Conservation (phyloP, 2,113 vertebrate genomes). For the Caretta caretta region DNA sequence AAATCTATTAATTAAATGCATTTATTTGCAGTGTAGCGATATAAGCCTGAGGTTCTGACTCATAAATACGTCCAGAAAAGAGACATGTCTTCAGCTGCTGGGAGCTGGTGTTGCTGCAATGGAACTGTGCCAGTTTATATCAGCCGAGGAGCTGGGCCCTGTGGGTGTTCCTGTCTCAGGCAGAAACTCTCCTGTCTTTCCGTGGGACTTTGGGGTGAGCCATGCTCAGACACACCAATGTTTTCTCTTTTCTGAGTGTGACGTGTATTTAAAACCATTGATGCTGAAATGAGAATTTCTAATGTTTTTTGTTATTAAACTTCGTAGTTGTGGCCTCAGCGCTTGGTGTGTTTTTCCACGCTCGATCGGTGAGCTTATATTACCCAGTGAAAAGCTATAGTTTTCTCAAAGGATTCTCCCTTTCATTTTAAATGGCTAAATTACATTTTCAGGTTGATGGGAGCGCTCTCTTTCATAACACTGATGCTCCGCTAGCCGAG, state of each 20-base stretch:
- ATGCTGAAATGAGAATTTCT: conserved; percentile 39
- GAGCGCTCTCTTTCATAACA: conserved; percentile 63
- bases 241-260: background rate
- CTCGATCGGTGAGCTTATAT: conserved; percentile 38
- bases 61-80: background rate
- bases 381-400: conserved; percentile 54
- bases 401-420: conserved; percentile 65
- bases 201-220: background rate
- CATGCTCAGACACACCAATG: background rate
- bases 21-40: too few species aligned
- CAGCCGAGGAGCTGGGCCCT: background rate
- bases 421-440: conserved; percentile 65
- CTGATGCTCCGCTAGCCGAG: conserved; percentile 37
- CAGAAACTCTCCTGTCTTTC: background rate
- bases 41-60: background rate
- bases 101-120: too few species aligned
- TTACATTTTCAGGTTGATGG: conserved; percentile 65
- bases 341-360: conserved; percentile 22
- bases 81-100: fast-evolving
- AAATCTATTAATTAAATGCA: too few species aligned
- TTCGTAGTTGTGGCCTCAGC: conserved; percentile 30
- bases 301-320: conserved; percentile 49
- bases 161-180: background rate
- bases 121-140: background rate
- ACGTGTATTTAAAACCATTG: background rate